Evolutionary conservation across 2,113 vertebrate genomes (phyloP), one percentile per base, ranked within the genome.

Genomic region (Alethe castanea): DNA sequence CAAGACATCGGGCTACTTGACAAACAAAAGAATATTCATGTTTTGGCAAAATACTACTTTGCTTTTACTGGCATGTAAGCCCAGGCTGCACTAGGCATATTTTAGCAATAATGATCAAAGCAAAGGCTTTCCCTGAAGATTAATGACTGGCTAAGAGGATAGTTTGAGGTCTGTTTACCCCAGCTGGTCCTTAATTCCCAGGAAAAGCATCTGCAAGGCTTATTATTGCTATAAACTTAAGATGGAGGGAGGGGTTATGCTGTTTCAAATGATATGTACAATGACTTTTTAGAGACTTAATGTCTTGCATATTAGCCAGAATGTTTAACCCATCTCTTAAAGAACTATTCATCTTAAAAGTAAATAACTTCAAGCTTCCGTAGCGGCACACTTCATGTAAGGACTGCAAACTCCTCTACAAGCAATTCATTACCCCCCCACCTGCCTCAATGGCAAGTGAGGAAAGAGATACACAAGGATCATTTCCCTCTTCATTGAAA

Each of bases 81-180:
- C 88, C 82, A 92, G 94, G 88, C 72, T 86, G 92, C 52, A 72
- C 90, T 59, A 93, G 82, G 90, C 92, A 92, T 96, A 97, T 96
- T 97, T 97, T 97, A 95, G 85, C 94, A 96, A 97, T 97, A 96
- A 97, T 67, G 93, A 97, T 96, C 95, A 96, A 97, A 97, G 95
- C 88, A 92, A 89, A 96, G 90, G 88, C 92, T 93, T 97, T 92
- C 93, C 93, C 95, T 92, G 93, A 97, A 97, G 94, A 97, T 96
- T 96, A 96, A 96, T 96, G 95, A 90, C 96, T 94, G 92, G 90
- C 93, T 96, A 96, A 95, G 96, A 96, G 93, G 93, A 97, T 93
- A 96, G 96, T 96, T 96, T 96, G 93, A 96, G 95, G 94, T 97
- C 94, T 96, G 90, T 96, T 97, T 97, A 97, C 85, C 92, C 96